phyloP scores from a whole-genome alignment of 2,113 vertebrate species.

The Irena cyanogastra region DNA sequence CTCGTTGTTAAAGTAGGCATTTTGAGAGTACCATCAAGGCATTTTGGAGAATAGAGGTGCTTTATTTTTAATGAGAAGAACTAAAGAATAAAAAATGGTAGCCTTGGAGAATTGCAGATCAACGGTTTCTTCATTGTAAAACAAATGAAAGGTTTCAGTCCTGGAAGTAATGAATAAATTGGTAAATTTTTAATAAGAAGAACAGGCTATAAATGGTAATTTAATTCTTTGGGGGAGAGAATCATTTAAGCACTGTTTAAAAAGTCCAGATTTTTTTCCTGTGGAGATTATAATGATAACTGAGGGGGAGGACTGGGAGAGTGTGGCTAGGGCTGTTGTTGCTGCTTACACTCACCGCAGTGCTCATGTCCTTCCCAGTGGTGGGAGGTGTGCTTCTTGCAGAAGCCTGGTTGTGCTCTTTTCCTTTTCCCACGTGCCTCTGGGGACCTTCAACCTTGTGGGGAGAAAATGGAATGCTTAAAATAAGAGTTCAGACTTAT shows the following conservation, averaged over 20 bases:
- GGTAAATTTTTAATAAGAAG: conserved; percentile 76
- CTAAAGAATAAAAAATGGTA: conserved; percentile 68
- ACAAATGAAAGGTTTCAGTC: conserved; percentile 70
- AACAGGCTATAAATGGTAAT: conserved; percentile 67
- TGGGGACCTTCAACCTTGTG: neutral
- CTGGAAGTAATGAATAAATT: conserved; percentile 70
- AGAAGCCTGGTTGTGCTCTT: neutral
- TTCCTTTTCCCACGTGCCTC: neutral
- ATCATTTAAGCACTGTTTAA: conserved; percentile 69
- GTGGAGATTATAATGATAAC: conserved; percentile 3
- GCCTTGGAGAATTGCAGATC: conserved; percentile 71
- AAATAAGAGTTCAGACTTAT: neutral
- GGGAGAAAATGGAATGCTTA: neutral
- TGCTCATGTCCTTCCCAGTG: accelerated
- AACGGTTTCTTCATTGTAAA: conserved; percentile 75
- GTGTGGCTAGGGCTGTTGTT: neutral
- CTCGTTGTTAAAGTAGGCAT: conserved; percentile 44
- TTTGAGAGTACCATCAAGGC: conserved; percentile 67
- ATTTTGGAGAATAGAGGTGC: conserved; percentile 65
- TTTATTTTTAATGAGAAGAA: conserved; percentile 79
- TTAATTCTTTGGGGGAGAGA: conserved; percentile 66
- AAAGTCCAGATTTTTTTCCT: conserved; percentile 41
- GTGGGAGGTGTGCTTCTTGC: neutral
- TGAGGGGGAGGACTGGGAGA: neutral
- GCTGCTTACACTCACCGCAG: accelerated